These are phyloP conservation scores for Rousettus leschenaultii DNA, from an alignment of 2,113 vertebrate species.

Conservation along the genomic window DNA sequence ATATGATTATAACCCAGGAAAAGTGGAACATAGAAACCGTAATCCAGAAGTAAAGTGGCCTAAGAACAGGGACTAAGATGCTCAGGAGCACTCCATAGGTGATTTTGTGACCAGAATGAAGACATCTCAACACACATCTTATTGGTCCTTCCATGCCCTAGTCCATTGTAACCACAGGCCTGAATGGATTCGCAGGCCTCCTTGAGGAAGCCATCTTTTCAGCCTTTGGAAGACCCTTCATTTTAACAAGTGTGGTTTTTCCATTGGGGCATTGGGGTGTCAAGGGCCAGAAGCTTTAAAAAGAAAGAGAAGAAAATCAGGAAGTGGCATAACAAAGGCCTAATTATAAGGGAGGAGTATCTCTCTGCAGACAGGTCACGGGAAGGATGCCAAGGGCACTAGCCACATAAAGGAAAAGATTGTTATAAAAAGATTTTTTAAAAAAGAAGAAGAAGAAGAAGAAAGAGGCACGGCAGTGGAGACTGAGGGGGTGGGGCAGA, in stretches of 20 bases:
- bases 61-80: not conserved
- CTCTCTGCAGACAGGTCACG: constrained; percentile 62
- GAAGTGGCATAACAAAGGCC: constrained; percentile 59
- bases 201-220: constrained; percentile 38
- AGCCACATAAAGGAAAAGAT: constrained; percentile 68
- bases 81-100: not conserved
- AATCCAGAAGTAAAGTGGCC: not conserved
- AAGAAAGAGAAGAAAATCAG: constrained; percentile 54
- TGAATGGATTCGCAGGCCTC: not conserved
- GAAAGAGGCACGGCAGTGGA: constrained; percentile 58
- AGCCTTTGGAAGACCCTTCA: constrained; percentile 3
- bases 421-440: constrained; percentile 59
- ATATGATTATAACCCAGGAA: not conserved
- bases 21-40: too few relatives aligned
- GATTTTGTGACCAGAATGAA: not conserved
- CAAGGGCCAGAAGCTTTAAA: constrained; percentile 58
- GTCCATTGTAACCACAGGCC: not conserved
- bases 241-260: constrained; percentile 56
- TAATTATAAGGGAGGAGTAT: constrained; percentile 63
- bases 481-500: constrained; percentile 62
- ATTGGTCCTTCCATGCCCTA: not conserved
- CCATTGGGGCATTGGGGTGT: not conserved
- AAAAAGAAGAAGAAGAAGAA: constrained; percentile 59
- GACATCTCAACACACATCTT: not conserved
- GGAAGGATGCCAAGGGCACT: constrained; percentile 63